A percentile compares a stretch with the other conserved stretches of the same genome.
These are phyloP conservation scores for Scylla paramamosain DNA, from an alignment of 1,140 invertebrate species.

Conservation along the genomic window DNA sequence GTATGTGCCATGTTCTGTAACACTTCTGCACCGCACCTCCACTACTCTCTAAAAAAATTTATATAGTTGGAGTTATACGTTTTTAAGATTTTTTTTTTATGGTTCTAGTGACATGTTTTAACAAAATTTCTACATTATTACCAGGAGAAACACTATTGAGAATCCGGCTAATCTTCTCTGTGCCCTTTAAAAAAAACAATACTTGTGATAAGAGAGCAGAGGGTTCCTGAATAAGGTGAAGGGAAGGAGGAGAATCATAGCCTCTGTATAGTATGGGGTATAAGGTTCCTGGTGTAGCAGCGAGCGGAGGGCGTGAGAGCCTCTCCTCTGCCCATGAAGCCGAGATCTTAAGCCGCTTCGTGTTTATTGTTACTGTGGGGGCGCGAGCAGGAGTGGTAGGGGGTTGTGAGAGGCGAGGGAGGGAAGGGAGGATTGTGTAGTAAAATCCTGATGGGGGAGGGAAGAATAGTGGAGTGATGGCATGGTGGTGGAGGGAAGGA, in stretches of 20 bases:
- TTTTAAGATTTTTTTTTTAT: too few species aligned
- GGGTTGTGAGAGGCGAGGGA: background rate
- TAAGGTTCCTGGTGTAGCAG: too few species aligned
- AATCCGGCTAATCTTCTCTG: too few species aligned
- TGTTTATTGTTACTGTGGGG: conserved; percentile 9
- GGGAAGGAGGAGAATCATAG: background rate
- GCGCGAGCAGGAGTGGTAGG: background rate
- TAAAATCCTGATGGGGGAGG: background rate
- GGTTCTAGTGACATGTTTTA: too few species aligned
- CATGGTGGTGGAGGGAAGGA: background rate
- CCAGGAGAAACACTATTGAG: too few species aligned
- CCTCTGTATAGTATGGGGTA: too few species aligned
- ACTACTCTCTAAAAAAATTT: too few species aligned
- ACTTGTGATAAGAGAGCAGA: background rate
- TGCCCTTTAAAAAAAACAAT: background rate
- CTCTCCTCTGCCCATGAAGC: background rate
- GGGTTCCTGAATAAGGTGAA: background rate
- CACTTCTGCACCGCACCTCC: too few species aligned
- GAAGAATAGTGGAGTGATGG: background rate
- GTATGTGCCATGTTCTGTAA: conserved; percentile 36
- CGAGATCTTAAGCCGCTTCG: background rate
- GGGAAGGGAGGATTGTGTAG: too few species aligned
- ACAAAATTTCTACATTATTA: too few species aligned
- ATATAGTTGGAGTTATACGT: too few species aligned
- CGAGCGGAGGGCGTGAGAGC: background rate